Conservation (phyloP, 2,113 vertebrate species). For the Candoia aspera region DNA sequence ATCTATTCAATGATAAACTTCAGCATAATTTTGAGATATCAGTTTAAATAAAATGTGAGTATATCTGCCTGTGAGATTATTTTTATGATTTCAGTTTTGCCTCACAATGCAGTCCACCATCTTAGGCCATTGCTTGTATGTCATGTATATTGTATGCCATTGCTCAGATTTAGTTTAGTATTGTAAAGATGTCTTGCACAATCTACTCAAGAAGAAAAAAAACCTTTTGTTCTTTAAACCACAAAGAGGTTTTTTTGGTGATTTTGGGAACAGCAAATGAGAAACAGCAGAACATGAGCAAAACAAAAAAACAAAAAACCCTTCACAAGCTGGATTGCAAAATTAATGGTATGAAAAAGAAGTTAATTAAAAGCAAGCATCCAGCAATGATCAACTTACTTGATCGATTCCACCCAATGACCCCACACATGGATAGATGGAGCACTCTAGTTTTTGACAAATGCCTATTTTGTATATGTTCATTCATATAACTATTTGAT, state of each 20-base stretch:
- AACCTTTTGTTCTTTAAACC: not conserved
- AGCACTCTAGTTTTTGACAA: not conserved
- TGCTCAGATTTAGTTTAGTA: not conserved
- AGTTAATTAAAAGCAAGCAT: not conserved
- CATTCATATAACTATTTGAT: not conserved
- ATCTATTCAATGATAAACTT: constrained; percentile 11
- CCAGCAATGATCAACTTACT: not conserved
- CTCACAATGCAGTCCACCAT: not conserved
- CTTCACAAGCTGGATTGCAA: not conserved
- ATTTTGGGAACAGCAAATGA: not conserved
- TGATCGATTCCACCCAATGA: not conserved
- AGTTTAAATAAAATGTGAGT: constrained; percentile 9
- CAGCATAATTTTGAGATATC: constrained; percentile 1
- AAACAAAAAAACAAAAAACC: not conserved
- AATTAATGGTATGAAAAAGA: not conserved
- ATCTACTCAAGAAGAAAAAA: not conserved
- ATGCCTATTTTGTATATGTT: not conserved
- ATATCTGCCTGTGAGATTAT: constrained; percentile 8
- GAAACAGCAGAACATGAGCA: not conserved
- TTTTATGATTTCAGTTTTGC: not conserved
- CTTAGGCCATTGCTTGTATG: not conserved
- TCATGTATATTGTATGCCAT: not conserved
- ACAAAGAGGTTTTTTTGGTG: not conserved
- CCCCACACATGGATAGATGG: not conserved
- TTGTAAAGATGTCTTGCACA: not conserved